Base-by-base conservation (phyloP, 1,140 invertebrate genomes). In the Brachionus manjavacas region DNA sequence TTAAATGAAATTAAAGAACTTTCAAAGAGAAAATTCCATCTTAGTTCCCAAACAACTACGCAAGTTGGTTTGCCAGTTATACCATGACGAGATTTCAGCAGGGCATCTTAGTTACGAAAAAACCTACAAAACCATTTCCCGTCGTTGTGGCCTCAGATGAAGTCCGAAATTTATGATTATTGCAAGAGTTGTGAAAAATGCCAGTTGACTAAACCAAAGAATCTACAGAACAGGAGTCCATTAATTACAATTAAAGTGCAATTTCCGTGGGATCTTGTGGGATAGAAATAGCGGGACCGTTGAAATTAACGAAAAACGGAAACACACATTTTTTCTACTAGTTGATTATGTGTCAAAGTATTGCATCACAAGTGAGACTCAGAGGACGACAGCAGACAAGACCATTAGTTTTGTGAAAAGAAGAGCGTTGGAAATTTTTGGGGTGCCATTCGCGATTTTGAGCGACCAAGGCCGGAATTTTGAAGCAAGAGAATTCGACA, bases 301-400 rank as follows among this genome's bases (percentile, higher is more conserved):
- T 88, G 41, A 85, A 85, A 8, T 55, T 43, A n/a, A 86, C 86
- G 4, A n/a, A 79, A 16, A 79, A 46, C 16, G 86, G 86, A 0
- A 87, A 88, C 16, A 86, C 84, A n/a, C 86, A 87, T 85, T 88
- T 35, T 39, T 87, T 4, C 85, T 87, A 16, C 72, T 85, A 0
- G 84, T 85, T 2, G 87, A 88, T 79, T 87, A 88, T 78, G 86
- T 87, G 14, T 88, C 88, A 3, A 87, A 87, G 80, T 89, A 81
- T 68, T 68, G 84, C 4, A 85, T 87, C 49, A 86, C 86, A 11
- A 83, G 70, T 83, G 70, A 88, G 2, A 28, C 87, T 7, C 83
- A 60, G 16, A 83, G 86, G 74, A 12, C n/a, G 8, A 70, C 16
- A 12, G 20, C 80, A 11, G 31, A 41, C 11, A 66, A 25, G 9